Percentiles rank a stretch among this genome's conserved stretches.
Evolutionary conservation across 2,113 vertebrate species (phyloP).

Genomic region (Puffinus mauretanicus): DNA sequence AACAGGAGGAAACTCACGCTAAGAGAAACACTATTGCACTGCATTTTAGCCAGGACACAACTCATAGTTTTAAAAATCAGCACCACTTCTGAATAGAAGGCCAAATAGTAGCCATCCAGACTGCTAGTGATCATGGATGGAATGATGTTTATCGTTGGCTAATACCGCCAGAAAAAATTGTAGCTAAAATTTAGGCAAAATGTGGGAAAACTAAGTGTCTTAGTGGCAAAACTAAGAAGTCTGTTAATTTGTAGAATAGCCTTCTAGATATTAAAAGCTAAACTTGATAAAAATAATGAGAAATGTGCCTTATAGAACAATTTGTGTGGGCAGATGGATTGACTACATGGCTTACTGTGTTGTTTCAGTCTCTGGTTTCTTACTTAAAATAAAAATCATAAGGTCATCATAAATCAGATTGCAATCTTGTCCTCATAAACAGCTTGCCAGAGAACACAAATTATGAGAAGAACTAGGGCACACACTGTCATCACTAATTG

Average conservation of each 20-base stretch:
- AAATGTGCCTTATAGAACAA: neutral
- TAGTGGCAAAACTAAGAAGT: neutral
- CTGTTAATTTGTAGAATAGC: neutral
- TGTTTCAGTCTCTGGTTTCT: neutral
- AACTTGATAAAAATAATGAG: neutral
- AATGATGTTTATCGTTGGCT: neutral
- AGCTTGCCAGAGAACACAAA: constrained; percentile 39
- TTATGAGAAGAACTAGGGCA: constrained; percentile 28
- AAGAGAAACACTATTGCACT: neutral
- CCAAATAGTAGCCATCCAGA: neutral
- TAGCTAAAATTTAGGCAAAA: neutral
- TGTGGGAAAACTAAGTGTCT: neutral
- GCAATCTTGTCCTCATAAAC: neutral
- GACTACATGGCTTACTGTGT: neutral
- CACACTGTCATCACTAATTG: constrained; percentile 40
- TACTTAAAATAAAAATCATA: constrained; percentile 11
- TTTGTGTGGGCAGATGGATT: neutral
- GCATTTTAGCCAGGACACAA: neutral
- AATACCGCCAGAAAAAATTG: neutral
- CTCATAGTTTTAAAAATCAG: neutral
- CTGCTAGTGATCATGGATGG: neutral
- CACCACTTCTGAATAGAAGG: neutral
- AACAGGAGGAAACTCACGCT: neutral
- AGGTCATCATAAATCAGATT: constrained; percentile 17
- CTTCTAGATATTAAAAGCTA: neutral